These are phyloP conservation scores for Andinoacara biseriatus DNA, from an alignment of 2,113 vertebrate species.

Conservation along the genomic window DNA sequence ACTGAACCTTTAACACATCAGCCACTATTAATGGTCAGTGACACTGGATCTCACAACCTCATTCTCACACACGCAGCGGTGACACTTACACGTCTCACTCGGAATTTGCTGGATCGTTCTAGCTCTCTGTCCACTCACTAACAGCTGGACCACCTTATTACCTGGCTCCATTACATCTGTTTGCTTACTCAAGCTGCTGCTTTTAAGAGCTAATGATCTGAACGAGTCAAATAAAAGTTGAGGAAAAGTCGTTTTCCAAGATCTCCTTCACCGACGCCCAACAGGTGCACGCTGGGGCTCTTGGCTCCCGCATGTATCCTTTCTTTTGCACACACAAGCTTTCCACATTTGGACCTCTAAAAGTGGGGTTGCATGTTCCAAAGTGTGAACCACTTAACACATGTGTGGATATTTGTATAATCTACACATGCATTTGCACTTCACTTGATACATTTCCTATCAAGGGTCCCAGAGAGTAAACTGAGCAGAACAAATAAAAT, in stretches of 20 bases:
- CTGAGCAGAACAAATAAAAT: neutral
- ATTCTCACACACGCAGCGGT: slow-evolving; percentile 3
- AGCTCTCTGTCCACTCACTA: slow-evolving; percentile 2
- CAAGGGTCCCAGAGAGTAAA: neutral
- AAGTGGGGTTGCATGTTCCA: neutral
- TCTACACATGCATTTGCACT: neutral
- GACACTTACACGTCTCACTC: slow-evolving; percentile 14
- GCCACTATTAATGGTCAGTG: slow-evolving; percentile 26
- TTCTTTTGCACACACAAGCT: slow-evolving; percentile 15
- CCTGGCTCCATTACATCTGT: slow-evolving; percentile 14
- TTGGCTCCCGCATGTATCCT: neutral
- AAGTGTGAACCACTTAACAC: neutral
- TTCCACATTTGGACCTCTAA: slow-evolving; percentile 29
- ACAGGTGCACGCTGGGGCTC: slow-evolving; percentile 55
- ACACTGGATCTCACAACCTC: slow-evolving; percentile 16
- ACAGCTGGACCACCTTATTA: slow-evolving; percentile 17
- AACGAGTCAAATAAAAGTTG: slow-evolving; percentile 13
- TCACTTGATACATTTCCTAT: neutral
- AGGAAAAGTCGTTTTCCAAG: slow-evolving; percentile 10
- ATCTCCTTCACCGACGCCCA: slow-evolving; percentile 46
- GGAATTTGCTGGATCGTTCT: neutral
- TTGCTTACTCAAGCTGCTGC: neutral
- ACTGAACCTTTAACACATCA: slow-evolving; percentile 31
- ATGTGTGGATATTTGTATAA: neutral
- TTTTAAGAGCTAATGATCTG: slow-evolving; percentile 8